These are phyloP conservation scores for Hydrozoanthus tunicans DNA, from an alignment of 64 coral and sea anemone genomes.

Conservation along the genomic window DNA sequence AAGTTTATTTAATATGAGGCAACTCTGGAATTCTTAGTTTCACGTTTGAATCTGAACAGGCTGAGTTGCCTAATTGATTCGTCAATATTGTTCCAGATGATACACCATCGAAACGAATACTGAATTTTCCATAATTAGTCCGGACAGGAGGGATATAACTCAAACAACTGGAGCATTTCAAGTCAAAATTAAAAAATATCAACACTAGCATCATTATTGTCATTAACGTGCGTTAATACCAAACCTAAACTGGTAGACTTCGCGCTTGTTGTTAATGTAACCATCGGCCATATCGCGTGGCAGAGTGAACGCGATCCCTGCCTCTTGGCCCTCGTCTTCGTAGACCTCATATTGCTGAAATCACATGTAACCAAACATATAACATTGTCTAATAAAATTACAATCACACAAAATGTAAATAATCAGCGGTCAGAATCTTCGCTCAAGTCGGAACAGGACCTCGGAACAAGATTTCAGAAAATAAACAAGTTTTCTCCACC, in stretches of 20 bases:
- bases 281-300: slow-evolving; percentile 93
- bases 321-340: slow-evolving; percentile 61
- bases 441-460: neutral
- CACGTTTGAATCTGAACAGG: too few relatives aligned
- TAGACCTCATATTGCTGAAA: slow-evolving; percentile 82
- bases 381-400: slow-evolving; percentile 10
- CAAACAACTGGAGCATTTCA: too few relatives aligned
- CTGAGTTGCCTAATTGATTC: too few relatives aligned
- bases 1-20: too few relatives aligned
- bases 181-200: neutral
- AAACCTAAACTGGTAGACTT: slow-evolving; percentile 97
- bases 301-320: slow-evolving; percentile 70
- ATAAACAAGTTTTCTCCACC: neutral
- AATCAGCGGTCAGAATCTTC: neutral
- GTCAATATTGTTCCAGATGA: too few relatives aligned
- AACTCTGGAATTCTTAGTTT: too few relatives aligned
- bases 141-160: too few relatives aligned
- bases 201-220: neutral
- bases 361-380: neutral
- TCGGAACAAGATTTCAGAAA: too few relatives aligned
- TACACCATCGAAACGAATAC: too few relatives aligned
- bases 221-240: too few relatives aligned
- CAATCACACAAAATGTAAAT: neutral
- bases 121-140: too few relatives aligned
- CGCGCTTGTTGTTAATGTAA: slow-evolving; percentile 97